phyloP scores from a whole-genome alignment of 2,113 vertebrate genomes.

The Echinops telfairi region DNA sequence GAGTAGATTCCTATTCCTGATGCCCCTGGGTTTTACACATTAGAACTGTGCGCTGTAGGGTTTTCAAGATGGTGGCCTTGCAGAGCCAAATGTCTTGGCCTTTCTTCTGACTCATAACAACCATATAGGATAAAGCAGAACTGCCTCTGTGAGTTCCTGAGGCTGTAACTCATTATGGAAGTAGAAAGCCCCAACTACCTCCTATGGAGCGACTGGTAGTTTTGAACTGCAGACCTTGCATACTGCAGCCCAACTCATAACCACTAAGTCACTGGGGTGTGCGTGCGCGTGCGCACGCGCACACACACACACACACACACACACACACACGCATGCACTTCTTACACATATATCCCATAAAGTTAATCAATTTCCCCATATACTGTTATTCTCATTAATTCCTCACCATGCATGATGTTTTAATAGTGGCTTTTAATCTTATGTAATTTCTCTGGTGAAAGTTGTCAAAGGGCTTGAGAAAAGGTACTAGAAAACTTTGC shows the following conservation, averaged over 20 bases:
- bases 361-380: background rate
- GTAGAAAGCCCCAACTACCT: too few relatives aligned
- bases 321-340: background rate
- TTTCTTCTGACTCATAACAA: background rate
- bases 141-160: background rate
- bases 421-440: background rate
- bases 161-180: too few relatives aligned
- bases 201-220: too few relatives aligned
- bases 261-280: too few relatives aligned
- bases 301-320: background rate
- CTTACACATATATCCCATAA: background rate
- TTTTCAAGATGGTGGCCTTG: background rate
- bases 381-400: background rate
- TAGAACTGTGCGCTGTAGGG: background rate
- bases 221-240: too few relatives aligned
- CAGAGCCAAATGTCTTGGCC: background rate
- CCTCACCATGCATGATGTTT: background rate
- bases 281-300: background rate
- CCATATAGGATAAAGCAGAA: background rate
- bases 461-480: background rate
- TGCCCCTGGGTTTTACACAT: background rate
- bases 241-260: background rate
- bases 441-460: background rate
- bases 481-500: conserved; percentile 3
- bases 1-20: background rate